Conservation (phyloP, 2,888 invertebrate genomes). For the Clivina fossor region DNA sequence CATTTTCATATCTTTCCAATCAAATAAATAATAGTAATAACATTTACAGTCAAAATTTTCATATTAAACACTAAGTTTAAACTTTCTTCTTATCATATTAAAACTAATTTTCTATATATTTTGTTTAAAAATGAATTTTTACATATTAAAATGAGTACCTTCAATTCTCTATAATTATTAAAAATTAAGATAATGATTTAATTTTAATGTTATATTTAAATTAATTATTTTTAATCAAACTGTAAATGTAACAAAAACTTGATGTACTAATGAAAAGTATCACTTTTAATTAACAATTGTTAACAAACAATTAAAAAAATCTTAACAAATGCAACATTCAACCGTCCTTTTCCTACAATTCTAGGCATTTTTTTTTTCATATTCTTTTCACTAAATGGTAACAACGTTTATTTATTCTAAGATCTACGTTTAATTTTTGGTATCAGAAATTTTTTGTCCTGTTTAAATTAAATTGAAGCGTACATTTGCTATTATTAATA, state of each 20-base stretch:
- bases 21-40: no score
- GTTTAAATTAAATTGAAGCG: conserved; percentile 23
- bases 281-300: background rate
- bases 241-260: conserved; percentile 9
- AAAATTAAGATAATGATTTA: background rate
- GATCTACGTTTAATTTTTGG: conserved; percentile 19
- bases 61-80: no score
- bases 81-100: no score
- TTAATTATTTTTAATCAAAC: no score
- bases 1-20: no score
- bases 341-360: conserved; percentile 8
- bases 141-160: no score
- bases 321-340: conserved; percentile 17
- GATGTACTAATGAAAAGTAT: conserved; percentile 3
- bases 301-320: background rate
- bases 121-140: no score
- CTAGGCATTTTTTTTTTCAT: conserved; percentile 16
- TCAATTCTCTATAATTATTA: no score
- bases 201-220: background rate
- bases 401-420: conserved; percentile 18
- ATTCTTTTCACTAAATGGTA: conserved; percentile 23
- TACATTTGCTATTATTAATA: conserved; percentile 19
- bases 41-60: no score
- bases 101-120: no score
- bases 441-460: conserved; percentile 20